Evolutionary conservation across 2,888 invertebrate genomes (phyloP), one percentile per base, ranked within the genome.

Genomic region (Amphipoea lucens): DNA sequence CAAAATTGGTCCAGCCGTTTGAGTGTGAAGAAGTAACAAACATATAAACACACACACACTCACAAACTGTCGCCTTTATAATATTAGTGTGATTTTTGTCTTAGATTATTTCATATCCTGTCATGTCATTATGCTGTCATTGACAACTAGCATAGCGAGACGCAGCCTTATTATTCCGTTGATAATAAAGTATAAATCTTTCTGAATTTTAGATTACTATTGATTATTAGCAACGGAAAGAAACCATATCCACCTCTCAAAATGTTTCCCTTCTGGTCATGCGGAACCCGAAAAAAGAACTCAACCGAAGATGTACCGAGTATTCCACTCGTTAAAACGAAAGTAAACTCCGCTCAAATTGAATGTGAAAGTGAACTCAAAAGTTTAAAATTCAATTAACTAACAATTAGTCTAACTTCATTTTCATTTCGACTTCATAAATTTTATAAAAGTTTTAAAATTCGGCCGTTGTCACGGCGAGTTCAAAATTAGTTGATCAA

Each of bases 381-480:
- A 90, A 90, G 82, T 90, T 89, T 83, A 81, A 85, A 88, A 89
- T 90, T 90, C 80, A 90, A 89, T 89, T 90, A 90, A 78, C 82
- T 74, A 84, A 90, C 86, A 89, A 89, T 89, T 90, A 90, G 51
- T 74, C 68, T 62, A 86, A 90, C 77, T 86, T 88, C 81, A 87
- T 87, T 87, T 86, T 88, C 81, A 87, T 87, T 87, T 85, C 29
- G 83, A 89, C 84, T 90, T 89, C 40, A 86, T 83, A 85, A 88
- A 85, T 85, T 87, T 77, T 79, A 85, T 85, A 71, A 83, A 88
- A 86, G 60, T 89, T 89, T 86, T 80, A 83, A 85, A 86, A 86
- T 85, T 83, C 83, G 73, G 69, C 71, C 83, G 80, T 82, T 84
- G 84, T 84, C 78, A 77, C 77, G 57, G 81, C 69, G 85, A 81